Percentiles rank a stretch among this genome's conserved stretches.
Evolutionary conservation across 2,797 vertebrate species (phyloP).

Genomic region (Clarias fuscus): DNA sequence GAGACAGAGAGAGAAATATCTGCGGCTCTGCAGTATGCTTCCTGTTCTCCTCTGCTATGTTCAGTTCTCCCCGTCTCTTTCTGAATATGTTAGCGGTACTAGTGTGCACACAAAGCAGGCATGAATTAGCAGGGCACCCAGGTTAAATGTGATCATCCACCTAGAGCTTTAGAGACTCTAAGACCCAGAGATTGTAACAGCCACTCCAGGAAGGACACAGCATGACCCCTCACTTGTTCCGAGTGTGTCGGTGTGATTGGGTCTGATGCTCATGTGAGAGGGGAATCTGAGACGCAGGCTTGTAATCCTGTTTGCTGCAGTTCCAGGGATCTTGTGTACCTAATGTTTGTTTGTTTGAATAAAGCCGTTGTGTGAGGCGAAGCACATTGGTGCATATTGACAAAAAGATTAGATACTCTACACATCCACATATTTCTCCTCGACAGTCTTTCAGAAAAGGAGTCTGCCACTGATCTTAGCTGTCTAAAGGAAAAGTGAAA

Average conservation of each 20-base stretch:
- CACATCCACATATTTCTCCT: conserved; percentile 37
- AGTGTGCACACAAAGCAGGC: conserved; percentile 54
- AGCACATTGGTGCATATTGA: conserved; percentile 35
- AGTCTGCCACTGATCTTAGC: conserved; percentile 23
- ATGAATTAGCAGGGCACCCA: conserved; percentile 48
- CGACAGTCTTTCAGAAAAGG: conserved; percentile 6
- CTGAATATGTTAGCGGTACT: conserved; percentile 38
- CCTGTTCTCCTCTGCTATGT: not conserved
- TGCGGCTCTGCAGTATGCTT: conserved; percentile 9
- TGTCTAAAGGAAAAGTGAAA: conserved; percentile 26
- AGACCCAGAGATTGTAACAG: conserved; percentile 44
- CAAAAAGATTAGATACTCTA: conserved; percentile 41
- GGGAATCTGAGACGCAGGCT: conserved; percentile 30
- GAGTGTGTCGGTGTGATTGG: conserved; percentile 54
- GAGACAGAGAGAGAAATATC: conserved; percentile 30
- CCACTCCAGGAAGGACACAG: conserved; percentile 32
- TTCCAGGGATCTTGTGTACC: conserved; percentile 41
- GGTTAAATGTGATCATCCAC: conserved; percentile 54
- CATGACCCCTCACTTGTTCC: conserved; percentile 56
- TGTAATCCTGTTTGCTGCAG: conserved; percentile 58
- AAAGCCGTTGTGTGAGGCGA: conserved; percentile 31
- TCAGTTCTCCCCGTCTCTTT: not conserved
- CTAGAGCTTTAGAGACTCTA: conserved; percentile 32
- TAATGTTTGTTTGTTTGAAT: conserved; percentile 54
- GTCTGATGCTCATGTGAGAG: conserved; percentile 45